Conservation (phyloP, 2,797 vertebrate genomes). For the Lutjanus argentimaculatus region DNA sequence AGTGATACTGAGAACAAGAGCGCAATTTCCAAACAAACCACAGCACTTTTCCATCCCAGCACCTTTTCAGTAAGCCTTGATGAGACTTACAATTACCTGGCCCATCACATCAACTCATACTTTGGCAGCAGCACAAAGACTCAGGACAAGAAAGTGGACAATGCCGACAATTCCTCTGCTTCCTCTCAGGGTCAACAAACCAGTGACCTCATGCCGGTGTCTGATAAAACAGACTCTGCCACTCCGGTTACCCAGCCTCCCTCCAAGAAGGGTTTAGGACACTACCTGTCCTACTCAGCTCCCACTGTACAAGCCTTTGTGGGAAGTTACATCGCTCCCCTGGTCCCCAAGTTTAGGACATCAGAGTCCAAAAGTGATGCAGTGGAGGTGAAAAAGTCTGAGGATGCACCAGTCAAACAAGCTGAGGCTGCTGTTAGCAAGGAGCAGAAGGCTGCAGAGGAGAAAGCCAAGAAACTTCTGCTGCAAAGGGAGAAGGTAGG, state of each 20-base stretch:
- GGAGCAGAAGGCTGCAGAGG: conserved; percentile 88
- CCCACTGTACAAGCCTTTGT: conserved; percentile 96
- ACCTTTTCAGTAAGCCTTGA: conserved; percentile 90
- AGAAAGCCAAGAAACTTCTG: conserved; percentile 89
- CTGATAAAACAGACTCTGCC: conserved; percentile 65
- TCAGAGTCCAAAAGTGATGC: conserved; percentile 85
- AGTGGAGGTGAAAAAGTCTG: conserved; percentile 77
- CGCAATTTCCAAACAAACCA: conserved; percentile 66
- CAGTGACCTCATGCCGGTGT: conserved; percentile 60
- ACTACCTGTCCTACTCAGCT: conserved; percentile 91
- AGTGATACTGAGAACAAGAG: conserved; percentile 64
- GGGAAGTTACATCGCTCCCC: conserved; percentile 92
- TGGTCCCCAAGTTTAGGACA: conserved; percentile 91
- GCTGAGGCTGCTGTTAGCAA: conserved; percentile 79
- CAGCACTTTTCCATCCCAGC: conserved; percentile 90
- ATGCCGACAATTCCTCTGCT: conserved; percentile 26
- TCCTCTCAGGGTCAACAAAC: conserved; percentile 55
- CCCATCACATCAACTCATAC: conserved; percentile 94
- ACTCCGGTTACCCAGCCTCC: conserved; percentile 72
- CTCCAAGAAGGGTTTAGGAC: conserved; percentile 90
- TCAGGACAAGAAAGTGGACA: conserved; percentile 79
- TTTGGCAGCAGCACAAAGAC: conserved; percentile 85
- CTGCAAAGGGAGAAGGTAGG: conserved; percentile 95
- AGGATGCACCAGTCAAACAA: conserved; percentile 73
- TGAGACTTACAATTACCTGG: conserved; percentile 92